Evolutionary conservation across 2,888 invertebrate genomes (phyloP), one percentile per base, ranked within the genome.

Genomic region (Prenolepis imparis): DNA sequence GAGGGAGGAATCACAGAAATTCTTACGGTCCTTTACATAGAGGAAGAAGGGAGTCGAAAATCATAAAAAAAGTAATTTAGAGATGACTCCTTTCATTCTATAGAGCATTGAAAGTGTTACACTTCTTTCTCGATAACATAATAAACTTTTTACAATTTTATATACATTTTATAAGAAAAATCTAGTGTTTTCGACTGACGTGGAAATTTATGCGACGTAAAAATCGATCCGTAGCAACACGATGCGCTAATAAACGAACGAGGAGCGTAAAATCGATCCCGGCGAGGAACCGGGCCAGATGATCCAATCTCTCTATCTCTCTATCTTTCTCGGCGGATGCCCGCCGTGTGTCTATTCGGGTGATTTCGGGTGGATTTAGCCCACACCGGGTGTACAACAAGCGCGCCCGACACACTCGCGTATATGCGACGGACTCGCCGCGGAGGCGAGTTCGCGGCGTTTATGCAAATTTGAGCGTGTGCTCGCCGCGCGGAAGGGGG

Each of bases 391-490:
- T 86, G 59, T 59, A 72, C 59, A 72, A 83, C 82, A 83, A 74
- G 28, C 80, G 59, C 52, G 64, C 74, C 9, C 63, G 64, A 48
- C 68, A 41, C 70, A 63, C 28, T 41, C 70, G 52, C 39, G 32
- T 39, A 15, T 39, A 15, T 63, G 64, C 57, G 66, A 57, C 84
- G 82, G 66, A 72, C 73, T 82, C 70, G 86, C 78, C 73, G 57
- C 84, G 68, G 78, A 78, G 88, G 84, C 82, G 86, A 85, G 86
- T 86, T 90, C 84, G 84, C 89, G 86, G 89, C 90, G 90, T 92
- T 92, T 91, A 93, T 93, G 93, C 91, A 93, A 93, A 93, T 93
- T 92, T 87, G 78, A 87, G 91, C 90, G 92, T 92, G 92, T 92
- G 90, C 92, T 91, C 88, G 89, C 86, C 1, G 52, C 8, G 8